Evolutionary conservation across 35 echinoderm and acorn worm species (phyloP), one percentile per base, ranked within the genome.

Genomic region (Holothuria glaberrima): DNA sequence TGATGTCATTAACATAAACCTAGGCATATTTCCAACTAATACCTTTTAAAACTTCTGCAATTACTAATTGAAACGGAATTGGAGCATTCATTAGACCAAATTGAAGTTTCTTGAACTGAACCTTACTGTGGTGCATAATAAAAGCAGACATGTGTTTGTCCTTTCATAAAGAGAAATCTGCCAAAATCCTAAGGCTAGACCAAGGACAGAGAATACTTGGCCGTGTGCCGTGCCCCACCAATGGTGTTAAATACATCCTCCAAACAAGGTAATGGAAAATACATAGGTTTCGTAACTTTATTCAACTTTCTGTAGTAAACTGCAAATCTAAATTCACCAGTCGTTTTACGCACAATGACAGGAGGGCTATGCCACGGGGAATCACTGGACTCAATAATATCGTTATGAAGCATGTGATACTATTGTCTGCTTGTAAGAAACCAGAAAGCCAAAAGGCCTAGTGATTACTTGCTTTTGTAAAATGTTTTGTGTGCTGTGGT

Each of bases 11-110:
- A 30, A 92, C 81, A 54, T 92, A 92, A 7, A 87, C 90, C 4
- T 86, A 58, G 24, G 90, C 81, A 61, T 72, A 87, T 46, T 74
- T 86, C 90, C 90, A 86, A 78, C 36, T 88, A 17, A 92, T 32
- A 72, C 91, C 83, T 57, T 71, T 74, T 10, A 93, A 72, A 12
- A 93, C 84, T 32, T 88, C 59, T 6, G 85, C 36, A 82, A 92
- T 87, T 5, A 86, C 68, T 63, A 86, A 83, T 61, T 75, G 81
- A 64, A 92, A 92, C 7, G 66, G 38, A 24, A 78, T 65, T 19
- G 90, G 90, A 0, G 90, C 90, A 62, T 87, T 87, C 59, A 58
- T 86, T 14, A 92, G 82, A 24, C 90, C 90, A 92, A 92, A 92
- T 20, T 65, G 90, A 14, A 92, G 19, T 77, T 76, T 76, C 58